Percentiles rank a stretch among this genome's conserved stretches.
Evolutionary conservation across 1,140 invertebrate genomes (phyloP).

Genomic region (Antheraea mylitta): DNA sequence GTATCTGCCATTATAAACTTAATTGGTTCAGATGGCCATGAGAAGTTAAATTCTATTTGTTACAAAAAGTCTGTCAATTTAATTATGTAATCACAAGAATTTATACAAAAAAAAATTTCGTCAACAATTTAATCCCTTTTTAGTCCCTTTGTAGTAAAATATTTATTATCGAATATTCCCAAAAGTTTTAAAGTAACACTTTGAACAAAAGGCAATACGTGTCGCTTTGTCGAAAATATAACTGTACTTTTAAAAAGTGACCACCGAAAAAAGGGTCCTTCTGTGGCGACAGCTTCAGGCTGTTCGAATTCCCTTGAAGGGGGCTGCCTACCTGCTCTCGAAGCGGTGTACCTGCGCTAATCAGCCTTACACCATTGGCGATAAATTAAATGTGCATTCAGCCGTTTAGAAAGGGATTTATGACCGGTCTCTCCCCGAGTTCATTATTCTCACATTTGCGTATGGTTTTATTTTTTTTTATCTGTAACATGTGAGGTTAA

Average conservation of each 20-base stretch:
- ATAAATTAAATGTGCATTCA: constrained; percentile 62
- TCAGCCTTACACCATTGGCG: constrained; percentile 52
- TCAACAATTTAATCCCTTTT: constrained; percentile 4
- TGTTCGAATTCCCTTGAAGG: constrained; percentile 56
- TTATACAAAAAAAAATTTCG: too few relatives aligned
- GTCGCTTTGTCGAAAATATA: constrained; percentile 48
- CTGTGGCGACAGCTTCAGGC: constrained; percentile 36
- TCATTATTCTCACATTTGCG: constrained; percentile 60
- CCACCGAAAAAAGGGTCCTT: constrained; percentile 55
- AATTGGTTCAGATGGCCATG: too few relatives aligned
- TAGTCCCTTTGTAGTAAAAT: neutral
- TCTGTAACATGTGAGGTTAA: constrained; percentile 34
- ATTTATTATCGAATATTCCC: constrained; percentile 43
- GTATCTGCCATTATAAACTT: too few relatives aligned
- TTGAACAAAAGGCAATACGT: constrained; percentile 50
- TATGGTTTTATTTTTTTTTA: constrained; percentile 18
- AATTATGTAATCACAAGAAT: too few relatives aligned
- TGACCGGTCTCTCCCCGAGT: constrained; percentile 35
- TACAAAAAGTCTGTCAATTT: too few relatives aligned
- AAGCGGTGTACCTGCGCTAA: constrained; percentile 43
- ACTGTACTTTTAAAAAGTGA: constrained; percentile 57
- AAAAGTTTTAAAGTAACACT: neutral
- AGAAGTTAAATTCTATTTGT: too few relatives aligned
- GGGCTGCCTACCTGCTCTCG: constrained; percentile 49
- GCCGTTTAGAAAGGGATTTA: constrained; percentile 45